Conservation (phyloP, 2,797 vertebrate species). For the Cryptoblepharus egeriae region DNA sequence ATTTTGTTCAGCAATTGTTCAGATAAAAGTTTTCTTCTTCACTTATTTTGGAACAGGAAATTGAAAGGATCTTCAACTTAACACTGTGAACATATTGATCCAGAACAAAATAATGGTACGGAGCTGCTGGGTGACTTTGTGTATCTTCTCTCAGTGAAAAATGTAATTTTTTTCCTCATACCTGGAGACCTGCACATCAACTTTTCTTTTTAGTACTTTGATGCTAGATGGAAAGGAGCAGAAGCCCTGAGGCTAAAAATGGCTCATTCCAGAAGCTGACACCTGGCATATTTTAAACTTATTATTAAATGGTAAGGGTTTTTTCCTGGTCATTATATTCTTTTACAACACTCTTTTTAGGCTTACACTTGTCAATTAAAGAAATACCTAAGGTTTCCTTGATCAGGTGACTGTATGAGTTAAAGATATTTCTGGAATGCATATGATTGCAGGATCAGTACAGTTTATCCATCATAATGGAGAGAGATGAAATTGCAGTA, state of each 20-base stretch:
- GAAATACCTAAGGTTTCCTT: slow-evolving; percentile 35
- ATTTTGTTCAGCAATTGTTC: not conserved
- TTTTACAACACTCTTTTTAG: slow-evolving; percentile 26
- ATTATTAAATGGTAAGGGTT: not conserved
- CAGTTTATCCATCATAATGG: not conserved
- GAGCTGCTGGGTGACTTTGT: not conserved
- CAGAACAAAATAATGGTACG: not conserved
- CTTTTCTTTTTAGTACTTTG: not conserved
- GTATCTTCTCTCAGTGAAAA: not conserved
- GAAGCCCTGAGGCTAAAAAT: slow-evolving; percentile 3
- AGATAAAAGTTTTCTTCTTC: not conserved
- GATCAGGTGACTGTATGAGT: slow-evolving; percentile 15
- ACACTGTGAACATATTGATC: not conserved
- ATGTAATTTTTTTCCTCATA: too few relatives aligned
- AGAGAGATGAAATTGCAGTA: not conserved
- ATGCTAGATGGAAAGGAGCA: not conserved
- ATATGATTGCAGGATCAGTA: slow-evolving; percentile 18
- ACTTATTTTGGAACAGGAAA: rapidly evolving
- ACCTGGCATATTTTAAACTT: slow-evolving; percentile 25
- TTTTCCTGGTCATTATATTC: not conserved
- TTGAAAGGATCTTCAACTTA: not conserved
- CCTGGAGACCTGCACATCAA: not conserved
- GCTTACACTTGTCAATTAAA: slow-evolving; percentile 24
- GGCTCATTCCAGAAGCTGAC: slow-evolving; percentile 27
- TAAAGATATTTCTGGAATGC: slow-evolving; percentile 34